These are phyloP conservation scores for Perccottus glenii DNA, from an alignment of 2,113 vertebrate genomes.

Conservation along the genomic window DNA sequence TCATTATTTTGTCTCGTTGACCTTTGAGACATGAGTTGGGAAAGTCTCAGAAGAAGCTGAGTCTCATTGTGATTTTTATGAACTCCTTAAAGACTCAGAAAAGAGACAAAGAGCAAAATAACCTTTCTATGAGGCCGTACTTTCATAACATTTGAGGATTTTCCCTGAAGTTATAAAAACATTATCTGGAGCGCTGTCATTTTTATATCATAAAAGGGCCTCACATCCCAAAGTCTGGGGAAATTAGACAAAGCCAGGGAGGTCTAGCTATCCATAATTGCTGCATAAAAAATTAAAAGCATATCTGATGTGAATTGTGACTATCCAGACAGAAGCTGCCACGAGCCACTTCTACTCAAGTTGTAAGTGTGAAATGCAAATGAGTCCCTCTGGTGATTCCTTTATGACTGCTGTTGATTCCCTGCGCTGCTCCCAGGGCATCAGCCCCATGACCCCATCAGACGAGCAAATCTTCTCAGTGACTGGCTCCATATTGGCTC, in stretches of 20 bases:
- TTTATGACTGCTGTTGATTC: constrained; percentile 69
- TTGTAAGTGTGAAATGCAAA: constrained; percentile 76
- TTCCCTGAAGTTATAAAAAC: constrained; percentile 59
- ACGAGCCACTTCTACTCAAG: constrained; percentile 53
- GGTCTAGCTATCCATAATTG: constrained; percentile 67
- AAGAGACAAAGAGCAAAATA: constrained; percentile 33
- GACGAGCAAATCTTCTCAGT: constrained; percentile 69
- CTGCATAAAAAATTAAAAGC: constrained; percentile 75
- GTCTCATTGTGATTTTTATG: constrained; percentile 56
- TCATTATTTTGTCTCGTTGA: constrained; percentile 19
- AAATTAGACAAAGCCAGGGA: constrained; percentile 67
- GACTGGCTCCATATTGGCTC: constrained; percentile 72
- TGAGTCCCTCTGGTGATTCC: constrained; percentile 64
- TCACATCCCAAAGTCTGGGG: constrained; percentile 68
- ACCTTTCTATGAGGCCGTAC: constrained; percentile 53
- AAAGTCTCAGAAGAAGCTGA: constrained; percentile 43
- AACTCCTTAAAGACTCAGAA: constrained; percentile 46
- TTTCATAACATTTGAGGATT: constrained; percentile 61
- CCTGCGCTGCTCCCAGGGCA: constrained; percentile 52
- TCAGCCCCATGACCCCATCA: constrained; percentile 73
- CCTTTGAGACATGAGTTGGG: constrained; percentile 31
- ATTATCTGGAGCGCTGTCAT: constrained; percentile 52
- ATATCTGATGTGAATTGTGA: constrained; percentile 66
- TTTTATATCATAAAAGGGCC: constrained; percentile 65
- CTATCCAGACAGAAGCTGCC: constrained; percentile 50